A percentile compares a stretch with the other conserved stretches of the same genome.
Conservation (phyloP, 2,113 vertebrate species). For the Calyptomena viridis region DNA sequence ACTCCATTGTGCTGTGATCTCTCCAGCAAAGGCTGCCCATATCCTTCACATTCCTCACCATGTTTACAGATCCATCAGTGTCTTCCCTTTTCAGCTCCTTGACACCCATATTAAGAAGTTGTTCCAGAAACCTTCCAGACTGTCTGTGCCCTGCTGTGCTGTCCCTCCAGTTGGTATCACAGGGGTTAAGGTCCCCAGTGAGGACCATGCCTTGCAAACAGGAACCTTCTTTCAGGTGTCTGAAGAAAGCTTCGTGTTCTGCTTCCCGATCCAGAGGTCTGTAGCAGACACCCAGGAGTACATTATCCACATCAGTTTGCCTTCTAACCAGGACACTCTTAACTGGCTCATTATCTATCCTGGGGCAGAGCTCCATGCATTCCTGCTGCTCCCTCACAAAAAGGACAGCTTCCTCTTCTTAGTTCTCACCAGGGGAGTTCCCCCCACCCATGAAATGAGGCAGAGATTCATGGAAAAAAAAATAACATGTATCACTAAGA, state of each 20-base stretch:
- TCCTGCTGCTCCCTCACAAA: neutral
- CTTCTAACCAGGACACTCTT: neutral
- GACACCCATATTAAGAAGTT: neutral
- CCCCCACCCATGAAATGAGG: neutral
- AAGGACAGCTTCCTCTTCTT: neutral
- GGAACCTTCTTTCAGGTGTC: neutral
- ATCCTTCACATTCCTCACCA: neutral
- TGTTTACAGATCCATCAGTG: neutral
- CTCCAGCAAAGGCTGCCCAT: neutral
- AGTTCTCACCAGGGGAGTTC: neutral
- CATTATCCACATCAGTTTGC: neutral
- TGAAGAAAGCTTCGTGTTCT: neutral
- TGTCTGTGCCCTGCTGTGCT: neutral
- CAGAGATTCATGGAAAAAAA: neutral
- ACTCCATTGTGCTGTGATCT: neutral
- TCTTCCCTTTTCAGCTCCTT: neutral
- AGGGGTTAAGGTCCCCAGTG: neutral
- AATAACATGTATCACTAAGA: neutral
- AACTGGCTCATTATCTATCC: neutral
- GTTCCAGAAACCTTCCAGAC: neutral
- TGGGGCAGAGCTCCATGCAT: neutral
- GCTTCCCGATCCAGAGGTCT: rapidly evolving
- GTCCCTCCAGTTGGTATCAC: neutral
- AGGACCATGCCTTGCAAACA: neutral
- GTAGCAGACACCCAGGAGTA: neutral